A percentile compares a stretch with the other conserved stretches of the same genome.
Conservation (phyloP, 2,797 vertebrate species). For the Scolopax bukidnonensis region DNA sequence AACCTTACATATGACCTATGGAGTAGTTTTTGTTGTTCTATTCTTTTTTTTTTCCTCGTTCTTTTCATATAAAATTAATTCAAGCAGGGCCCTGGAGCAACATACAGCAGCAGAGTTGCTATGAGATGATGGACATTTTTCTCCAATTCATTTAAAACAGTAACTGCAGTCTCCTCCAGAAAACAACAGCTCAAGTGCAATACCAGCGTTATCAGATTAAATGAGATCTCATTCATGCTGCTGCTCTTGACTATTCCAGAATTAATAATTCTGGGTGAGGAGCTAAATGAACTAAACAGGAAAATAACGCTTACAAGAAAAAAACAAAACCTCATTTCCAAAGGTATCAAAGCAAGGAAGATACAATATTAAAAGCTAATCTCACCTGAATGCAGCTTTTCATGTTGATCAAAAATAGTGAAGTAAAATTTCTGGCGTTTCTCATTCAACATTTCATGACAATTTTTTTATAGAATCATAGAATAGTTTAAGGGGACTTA, state of each 20-base stretch:
- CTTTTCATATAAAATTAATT: background rate
- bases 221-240: background rate
- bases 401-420: background rate
- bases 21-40: background rate
- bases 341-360: background rate
- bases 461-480: background rate
- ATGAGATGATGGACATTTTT: background rate
- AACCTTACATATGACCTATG: background rate
- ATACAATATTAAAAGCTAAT: background rate
- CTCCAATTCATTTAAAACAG: background rate
- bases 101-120: background rate
- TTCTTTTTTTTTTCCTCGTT: accelerated
- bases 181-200: background rate
- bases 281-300: background rate
- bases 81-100: background rate
- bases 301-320: background rate
- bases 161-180: background rate
- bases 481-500: background rate
- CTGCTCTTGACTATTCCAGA: background rate
- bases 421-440: background rate
- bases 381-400: background rate
- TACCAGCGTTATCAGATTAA: background rate
- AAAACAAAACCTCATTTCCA: background rate
- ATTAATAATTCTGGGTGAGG: background rate
- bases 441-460: background rate